Base-by-base conservation (phyloP, 1,140 invertebrate species). In the Diorhabda elongata region DNA sequence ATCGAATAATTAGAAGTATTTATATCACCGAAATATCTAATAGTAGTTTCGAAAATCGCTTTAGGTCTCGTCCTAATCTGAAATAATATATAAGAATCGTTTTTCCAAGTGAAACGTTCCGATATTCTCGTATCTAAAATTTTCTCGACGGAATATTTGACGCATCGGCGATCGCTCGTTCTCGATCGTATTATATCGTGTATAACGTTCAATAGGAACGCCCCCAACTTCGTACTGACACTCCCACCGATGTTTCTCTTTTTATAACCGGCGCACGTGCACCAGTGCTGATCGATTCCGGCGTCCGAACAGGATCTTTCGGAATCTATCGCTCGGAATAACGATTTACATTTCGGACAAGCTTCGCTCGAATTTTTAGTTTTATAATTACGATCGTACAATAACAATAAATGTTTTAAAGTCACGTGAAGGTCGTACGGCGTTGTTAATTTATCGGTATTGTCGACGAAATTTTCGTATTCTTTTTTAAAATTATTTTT, bases 401-500 rank as follows among this genome's bases (percentile, higher is more conserved):
- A 60, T 0, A 78, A 64, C 41, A 83, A 69, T 67, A 85, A 81
- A 70, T 84, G 79, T 62, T 78, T 71, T 42, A 85, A 67, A 2
- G 87, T 88, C 71, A 92, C 84, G 76, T 93, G 86, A 1, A 94
- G 69, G 76, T 94, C 92, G 78, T 88, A 93, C 0, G 91, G 90
- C 1, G 89, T 89, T 0, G 87, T 87, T 43, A 94, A 77, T 8
- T 87, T 81, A 52, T 87, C 81, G 57, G 83, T 83, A 73, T 96
- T 96, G 0, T 79, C 74, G 43, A 79, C 71, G 3, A 95, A 76
- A 76, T 90, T 90, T 6, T 80, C 73, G 61, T 83, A 84, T 41
- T 87, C 81, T n/a, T 84, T 71, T 0, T 85, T 84, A 73, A 88
- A 85, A 64, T 82, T 79, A 11, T 84, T 72, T 61, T 82, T 79